These are phyloP conservation scores for Steinernema feltiae DNA, from an alignment of 1,140 invertebrate genomes.

Conservation along the genomic window DNA sequence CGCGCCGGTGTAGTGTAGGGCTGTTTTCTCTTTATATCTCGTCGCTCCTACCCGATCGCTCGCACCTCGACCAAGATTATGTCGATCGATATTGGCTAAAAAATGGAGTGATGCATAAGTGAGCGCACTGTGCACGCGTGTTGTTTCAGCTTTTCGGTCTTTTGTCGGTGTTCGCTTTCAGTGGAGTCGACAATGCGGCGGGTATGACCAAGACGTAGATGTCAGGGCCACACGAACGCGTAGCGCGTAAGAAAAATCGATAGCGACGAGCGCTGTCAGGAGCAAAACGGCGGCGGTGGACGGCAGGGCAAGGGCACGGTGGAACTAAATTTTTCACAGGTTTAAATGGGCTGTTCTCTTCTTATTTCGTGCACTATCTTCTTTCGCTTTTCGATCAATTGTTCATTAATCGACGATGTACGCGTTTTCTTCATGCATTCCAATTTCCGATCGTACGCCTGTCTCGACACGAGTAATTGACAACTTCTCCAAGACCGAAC, in stretches of 20 bases:
- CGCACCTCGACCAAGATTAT: neutral
- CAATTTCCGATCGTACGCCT: neutral
- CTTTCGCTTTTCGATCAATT: neutral
- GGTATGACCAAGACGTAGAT: neutral
- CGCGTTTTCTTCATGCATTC: constrained; percentile 1
- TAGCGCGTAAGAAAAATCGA: neutral
- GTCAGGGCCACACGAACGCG: neutral
- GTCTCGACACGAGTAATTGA: neutral
- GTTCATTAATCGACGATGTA: neutral
- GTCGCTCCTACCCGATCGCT: neutral
- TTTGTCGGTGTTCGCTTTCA: neutral
- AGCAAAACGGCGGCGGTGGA: neutral
- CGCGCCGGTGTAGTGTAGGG: neutral
- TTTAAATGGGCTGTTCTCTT: neutral
- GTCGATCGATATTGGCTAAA: neutral
- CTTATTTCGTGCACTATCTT: neutral
- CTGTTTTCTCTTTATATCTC: constrained; percentile 5
- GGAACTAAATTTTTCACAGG: neutral
- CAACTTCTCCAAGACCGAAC: neutral
- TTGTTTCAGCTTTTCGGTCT: neutral
- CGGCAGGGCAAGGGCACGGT: neutral
- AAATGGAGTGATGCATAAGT: neutral
- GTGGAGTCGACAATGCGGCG: neutral
- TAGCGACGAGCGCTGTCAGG: neutral
- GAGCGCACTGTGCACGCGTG: neutral